Conservation (phyloP, 1,140 invertebrate species). For the Drosophila sp. region DNA sequence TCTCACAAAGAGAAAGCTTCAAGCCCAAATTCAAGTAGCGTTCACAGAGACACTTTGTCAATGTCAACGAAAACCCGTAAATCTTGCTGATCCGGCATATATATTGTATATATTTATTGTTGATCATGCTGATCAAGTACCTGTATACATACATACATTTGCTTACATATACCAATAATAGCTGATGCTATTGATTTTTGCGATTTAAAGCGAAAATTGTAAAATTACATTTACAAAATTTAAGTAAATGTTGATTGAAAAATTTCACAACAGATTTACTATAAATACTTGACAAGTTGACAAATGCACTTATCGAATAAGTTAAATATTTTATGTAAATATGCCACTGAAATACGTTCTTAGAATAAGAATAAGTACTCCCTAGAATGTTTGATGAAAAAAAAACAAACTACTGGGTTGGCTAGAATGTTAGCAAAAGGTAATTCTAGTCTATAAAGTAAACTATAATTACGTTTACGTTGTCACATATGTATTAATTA, state of each 20-base stretch:
- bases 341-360: neutral
- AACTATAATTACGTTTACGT: too few relatives aligned
- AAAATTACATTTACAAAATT: neutral
- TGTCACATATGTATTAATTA: too few relatives aligned
- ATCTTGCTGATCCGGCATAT: neutral
- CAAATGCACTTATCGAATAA: neutral
- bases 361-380: neutral
- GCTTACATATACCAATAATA: conserved; percentile 1
- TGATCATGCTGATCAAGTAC: neutral
- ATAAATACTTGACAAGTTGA: neutral
- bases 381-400: too few relatives aligned
- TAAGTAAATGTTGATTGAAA: conserved; percentile 2
- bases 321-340: conserved; percentile 5
- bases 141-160: neutral
- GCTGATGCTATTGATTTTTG: neutral
- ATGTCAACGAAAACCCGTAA: too few relatives aligned
- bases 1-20: too few relatives aligned
- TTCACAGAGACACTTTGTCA: too few relatives aligned
- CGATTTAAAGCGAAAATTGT: neutral
- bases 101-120: neutral
- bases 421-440: neutral
- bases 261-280: neutral
- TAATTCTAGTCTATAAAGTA: too few relatives aligned
- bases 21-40: too few relatives aligned
- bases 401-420: neutral